Base-by-base conservation (phyloP, 2,113 vertebrate genomes). In the Tragelaphus strepsiceros region DNA sequence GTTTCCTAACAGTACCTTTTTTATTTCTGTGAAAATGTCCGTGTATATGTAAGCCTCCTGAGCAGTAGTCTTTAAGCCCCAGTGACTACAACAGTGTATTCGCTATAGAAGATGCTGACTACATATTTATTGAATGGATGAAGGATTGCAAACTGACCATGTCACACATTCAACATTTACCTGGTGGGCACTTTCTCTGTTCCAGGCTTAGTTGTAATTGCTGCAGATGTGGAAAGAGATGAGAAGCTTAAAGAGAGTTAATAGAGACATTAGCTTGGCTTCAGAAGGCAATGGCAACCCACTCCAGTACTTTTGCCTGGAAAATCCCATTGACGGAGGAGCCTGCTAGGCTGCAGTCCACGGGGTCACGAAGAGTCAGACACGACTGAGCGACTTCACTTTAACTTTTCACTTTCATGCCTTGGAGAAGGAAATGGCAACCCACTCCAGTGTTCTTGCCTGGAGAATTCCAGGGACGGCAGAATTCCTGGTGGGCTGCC, bases 381-480 rank as follows among this genome's bases (percentile, higher is more conserved):
- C 13, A 30, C 0, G 1, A 62, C 59, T 30, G 59, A 30, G 59
- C 0, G 2, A 62, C 28, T 62, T 62, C 28, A 32, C 6, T 62
- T 62, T 62, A 13, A 62, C 28, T 62, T 62, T 62, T 32, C 28
- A 62, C 61, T 62, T 32, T 15, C 61, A 32, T 62, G 61, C 13
- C 5, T 32, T 62, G 61, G 28, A 62, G 61, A 62, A 62, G 13
- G 28, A 15, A 32, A 62, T 62, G 61, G 61, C 28, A 62, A 15
- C 61, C 26, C 28, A 62, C 28, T 32, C 61, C 28, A 62, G 28
- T 7, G 28, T 62, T 32, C 61, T 62, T 62, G 61, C 61, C 61
- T 62, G 28, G 28, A 32, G 28, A 32, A 62, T 62, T 14, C 14
- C 61, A 62, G 14, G 14, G 61, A 32, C 0, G 0, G 61, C 0